A percentile compares a stretch with the other conserved stretches of the same genome.
Conservation (phyloP, 2,113 vertebrate species). For the Catharus fuscescens region DNA sequence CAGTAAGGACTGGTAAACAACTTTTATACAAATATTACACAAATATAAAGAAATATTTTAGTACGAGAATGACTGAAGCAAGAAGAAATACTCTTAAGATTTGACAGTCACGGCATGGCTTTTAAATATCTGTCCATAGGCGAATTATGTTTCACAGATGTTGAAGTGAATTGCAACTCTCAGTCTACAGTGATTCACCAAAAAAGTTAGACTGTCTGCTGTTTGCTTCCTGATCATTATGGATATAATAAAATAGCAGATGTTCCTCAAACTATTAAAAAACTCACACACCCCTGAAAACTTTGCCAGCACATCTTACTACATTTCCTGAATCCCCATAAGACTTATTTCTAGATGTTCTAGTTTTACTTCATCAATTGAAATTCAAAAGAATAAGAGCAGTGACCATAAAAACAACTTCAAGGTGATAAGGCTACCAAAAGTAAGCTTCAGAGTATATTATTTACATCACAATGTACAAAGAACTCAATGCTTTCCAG, state of each 20-base stretch:
- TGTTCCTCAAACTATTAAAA: conserved; percentile 63
- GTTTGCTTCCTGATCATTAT: conserved; percentile 32
- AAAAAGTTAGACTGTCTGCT: conserved; percentile 56
- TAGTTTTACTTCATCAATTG: conserved; percentile 63
- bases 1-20: not conserved
- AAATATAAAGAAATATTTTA: not conserved
- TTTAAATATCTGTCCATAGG: conserved; percentile 26
- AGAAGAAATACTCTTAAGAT: not conserved
- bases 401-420: conserved; percentile 52
- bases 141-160: conserved; percentile 60
- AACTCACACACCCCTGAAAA: conserved; percentile 25
- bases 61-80: not conserved
- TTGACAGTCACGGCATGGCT: not conserved
- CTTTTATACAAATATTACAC: not conserved
- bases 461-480: not conserved
- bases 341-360: conserved; percentile 67
- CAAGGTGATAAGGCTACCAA: conserved; percentile 45
- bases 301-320: conserved; percentile 37
- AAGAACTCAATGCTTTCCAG: not conserved
- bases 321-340: conserved; percentile 41
- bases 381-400: conserved; percentile 68
- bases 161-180: conserved; percentile 56
- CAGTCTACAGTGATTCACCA: conserved; percentile 35
- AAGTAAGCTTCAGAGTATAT: conserved; percentile 37
- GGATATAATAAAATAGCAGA: conserved; percentile 48